Conservation (phyloP, 2,113 vertebrate species). For the Leptosomus discolor region DNA sequence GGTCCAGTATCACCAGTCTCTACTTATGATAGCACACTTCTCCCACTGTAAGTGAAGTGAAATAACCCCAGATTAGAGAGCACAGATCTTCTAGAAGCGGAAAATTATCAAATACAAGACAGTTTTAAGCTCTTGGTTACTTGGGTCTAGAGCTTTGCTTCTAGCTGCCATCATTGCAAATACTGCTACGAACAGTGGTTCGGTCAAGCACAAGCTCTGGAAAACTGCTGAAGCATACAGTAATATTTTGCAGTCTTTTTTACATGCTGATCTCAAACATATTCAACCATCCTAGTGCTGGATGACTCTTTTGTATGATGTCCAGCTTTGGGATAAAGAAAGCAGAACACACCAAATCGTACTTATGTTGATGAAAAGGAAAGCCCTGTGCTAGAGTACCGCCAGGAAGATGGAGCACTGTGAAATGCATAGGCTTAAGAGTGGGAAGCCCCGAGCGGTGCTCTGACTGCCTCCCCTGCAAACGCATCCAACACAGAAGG, state of each 20-base stretch:
- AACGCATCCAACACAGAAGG: not conserved
- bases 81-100: not conserved
- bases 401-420: not conserved
- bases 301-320: not conserved
- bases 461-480: not conserved
- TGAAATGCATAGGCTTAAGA: not conserved
- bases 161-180: not conserved
- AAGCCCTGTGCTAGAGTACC: not conserved
- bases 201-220: not conserved
- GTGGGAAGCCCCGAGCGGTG: not conserved
- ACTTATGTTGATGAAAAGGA: not conserved
- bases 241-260: not conserved
- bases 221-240: not conserved
- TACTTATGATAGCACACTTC: not conserved
- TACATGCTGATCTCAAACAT: not conserved
- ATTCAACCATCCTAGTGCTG: not conserved
- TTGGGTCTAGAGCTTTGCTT: not conserved
- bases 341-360: not conserved
- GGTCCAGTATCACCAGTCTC: not conserved
- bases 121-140: not conserved
- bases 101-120: not conserved
- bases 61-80: not conserved
- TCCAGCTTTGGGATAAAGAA: not conserved
- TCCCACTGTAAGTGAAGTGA: not conserved
- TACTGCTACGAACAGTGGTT: not conserved